These are phyloP conservation scores for Neuroterus valhalla DNA, from an alignment of 1,140 invertebrate species.

Conservation along the genomic window DNA sequence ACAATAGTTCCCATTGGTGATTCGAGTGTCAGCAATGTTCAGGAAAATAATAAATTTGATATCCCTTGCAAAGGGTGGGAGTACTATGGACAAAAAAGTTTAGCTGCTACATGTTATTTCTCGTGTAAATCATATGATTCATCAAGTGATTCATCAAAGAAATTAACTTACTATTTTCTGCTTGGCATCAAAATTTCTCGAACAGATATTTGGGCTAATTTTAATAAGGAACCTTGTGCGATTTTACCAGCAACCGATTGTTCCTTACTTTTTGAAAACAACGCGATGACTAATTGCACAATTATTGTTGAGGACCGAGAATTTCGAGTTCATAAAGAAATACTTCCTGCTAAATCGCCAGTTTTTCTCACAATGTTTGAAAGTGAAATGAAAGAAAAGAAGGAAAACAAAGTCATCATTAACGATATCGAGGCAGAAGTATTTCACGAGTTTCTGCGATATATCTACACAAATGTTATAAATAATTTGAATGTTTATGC, in stretches of 20 bases:
- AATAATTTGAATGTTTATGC: background rate
- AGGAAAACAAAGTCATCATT: conserved; percentile 76
- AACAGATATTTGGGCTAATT: no score
- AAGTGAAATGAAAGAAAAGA: conserved; percentile 77
- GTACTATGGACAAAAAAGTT: no score
- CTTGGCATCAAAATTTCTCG: no score
- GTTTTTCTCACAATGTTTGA: conserved; percentile 81
- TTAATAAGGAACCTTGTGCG: no score
- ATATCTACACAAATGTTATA: conserved; percentile 29
- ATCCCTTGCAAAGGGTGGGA: no score
- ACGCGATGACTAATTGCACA: background rate
- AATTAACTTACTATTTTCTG: no score
- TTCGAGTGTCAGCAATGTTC: no score
- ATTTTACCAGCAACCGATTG: background rate
- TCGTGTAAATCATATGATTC: no score
- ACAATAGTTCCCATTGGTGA: no score
- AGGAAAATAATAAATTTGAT: no score
- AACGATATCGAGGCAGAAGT: conserved; percentile 72
- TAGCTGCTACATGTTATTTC: no score
- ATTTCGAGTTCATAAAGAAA: background rate
- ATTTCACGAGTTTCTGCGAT: conserved; percentile 33
- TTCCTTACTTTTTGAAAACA: background rate
- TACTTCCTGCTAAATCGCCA: background rate
- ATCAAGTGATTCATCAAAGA: no score
- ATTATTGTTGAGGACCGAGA: background rate